Conservation (phyloP, 2,888 invertebrate species). For the Chrysomela aeneicollis region DNA sequence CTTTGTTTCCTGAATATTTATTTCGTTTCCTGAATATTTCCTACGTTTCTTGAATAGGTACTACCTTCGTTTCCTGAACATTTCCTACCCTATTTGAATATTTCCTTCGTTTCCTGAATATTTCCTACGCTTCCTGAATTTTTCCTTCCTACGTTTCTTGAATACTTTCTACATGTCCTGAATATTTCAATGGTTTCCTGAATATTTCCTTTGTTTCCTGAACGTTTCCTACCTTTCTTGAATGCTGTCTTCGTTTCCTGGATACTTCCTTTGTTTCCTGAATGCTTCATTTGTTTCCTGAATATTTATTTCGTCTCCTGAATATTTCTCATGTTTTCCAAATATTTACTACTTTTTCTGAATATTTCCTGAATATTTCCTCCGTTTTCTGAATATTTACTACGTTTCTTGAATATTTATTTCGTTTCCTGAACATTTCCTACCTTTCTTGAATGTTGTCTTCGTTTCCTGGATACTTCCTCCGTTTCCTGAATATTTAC, state of each 20-base stretch:
- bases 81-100: no score
- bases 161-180: background rate
- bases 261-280: conserved; percentile 13
- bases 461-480: no score
- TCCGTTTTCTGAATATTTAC: no score
- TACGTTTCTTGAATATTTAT: conserved; percentile 12
- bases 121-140: background rate
- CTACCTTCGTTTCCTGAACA: no score
- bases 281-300: background rate
- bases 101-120: conserved; percentile 10
- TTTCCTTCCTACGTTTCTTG: background rate
- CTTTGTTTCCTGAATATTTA: background rate
- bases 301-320: background rate
- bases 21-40: no score
- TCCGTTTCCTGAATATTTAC: no score
- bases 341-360: no score
- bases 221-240: no score
- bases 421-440: background rate
- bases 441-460: background rate
- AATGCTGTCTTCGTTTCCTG: no score
- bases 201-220: no score
- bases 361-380: no score
- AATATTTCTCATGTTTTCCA: background rate
- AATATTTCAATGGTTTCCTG: background rate
- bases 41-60: background rate